These are phyloP conservation scores for Apamea epomidion DNA, from an alignment of 2,888 invertebrate species.

Conservation along the genomic window DNA sequence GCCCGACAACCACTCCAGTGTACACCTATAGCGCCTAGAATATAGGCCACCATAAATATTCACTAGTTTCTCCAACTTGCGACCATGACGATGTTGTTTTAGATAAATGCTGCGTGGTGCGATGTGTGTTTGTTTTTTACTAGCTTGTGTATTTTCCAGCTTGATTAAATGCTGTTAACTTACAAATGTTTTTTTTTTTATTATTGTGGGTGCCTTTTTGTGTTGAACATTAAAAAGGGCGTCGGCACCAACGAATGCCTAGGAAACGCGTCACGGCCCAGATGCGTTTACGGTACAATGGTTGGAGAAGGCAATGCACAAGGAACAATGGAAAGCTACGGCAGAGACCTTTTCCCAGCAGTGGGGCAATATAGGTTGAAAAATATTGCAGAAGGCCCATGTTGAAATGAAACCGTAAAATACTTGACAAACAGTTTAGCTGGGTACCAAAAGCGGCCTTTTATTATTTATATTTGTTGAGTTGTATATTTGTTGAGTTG, in stretches of 20 bases:
- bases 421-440: neutral
- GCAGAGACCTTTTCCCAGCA: neutral
- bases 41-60: constrained; percentile 72
- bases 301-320: neutral
- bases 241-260: too few species aligned
- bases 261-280: neutral
- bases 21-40: constrained; percentile 67
- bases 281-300: neutral
- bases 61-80: constrained; percentile 52
- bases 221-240: neutral
- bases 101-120: constrained; percentile 27
- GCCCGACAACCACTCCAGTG: constrained; percentile 75
- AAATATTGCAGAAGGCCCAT: neutral
- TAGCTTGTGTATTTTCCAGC: neutral
- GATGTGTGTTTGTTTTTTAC: constrained; percentile 16
- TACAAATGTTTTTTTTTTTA: neutral
- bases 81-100: constrained; percentile 43
- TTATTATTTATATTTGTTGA: neutral
- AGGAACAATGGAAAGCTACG: neutral
- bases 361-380: neutral
- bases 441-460: neutral
- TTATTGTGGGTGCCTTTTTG: neutral
- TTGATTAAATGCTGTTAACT: neutral
- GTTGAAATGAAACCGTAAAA: neutral
- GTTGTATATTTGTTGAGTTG: neutral